A percentile compares a stretch with the other conserved stretches of the same genome.
Evolutionary conservation across 2,797 vertebrate genomes (phyloP).

Genomic region (Pseudocheirus occidentalis): DNA sequence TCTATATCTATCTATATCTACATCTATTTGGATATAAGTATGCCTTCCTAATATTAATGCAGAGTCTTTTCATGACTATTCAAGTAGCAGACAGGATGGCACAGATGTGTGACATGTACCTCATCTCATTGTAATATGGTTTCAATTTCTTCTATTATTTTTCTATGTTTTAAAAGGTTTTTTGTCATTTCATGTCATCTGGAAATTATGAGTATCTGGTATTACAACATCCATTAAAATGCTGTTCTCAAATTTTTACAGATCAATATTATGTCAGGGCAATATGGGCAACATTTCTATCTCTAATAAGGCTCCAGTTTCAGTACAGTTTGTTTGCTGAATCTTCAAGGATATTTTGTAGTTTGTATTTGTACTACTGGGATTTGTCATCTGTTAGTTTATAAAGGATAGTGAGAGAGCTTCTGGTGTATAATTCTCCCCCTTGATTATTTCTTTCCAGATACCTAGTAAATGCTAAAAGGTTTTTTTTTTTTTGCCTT

Average conservation of each 20-base stretch:
- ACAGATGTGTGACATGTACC: neutral
- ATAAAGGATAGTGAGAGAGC: neutral
- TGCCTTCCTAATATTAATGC: neutral
- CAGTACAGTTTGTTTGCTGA: neutral
- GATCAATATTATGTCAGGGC: slow-evolving; percentile 1
- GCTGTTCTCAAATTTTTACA: neutral
- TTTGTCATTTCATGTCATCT: neutral
- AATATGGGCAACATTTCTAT: neutral
- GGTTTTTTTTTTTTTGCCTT: neutral
- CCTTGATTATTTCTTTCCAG: neutral
- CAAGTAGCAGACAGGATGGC: neutral
- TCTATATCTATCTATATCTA: too few species aligned
- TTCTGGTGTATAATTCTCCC: neutral
- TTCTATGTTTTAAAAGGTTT: neutral
- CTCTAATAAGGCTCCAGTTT: neutral
- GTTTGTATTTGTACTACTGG: neutral
- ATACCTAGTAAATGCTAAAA: neutral
- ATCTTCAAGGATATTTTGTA: neutral
- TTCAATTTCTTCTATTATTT: neutral
- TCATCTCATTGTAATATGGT: neutral
- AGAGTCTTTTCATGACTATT: neutral
- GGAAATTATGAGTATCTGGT: neutral
- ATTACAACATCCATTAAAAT: neutral
- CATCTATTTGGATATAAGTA: neutral
- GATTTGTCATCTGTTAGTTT: neutral